Conservation (phyloP, 2,888 invertebrate genomes). For the Drosophila mayaguana region DNA sequence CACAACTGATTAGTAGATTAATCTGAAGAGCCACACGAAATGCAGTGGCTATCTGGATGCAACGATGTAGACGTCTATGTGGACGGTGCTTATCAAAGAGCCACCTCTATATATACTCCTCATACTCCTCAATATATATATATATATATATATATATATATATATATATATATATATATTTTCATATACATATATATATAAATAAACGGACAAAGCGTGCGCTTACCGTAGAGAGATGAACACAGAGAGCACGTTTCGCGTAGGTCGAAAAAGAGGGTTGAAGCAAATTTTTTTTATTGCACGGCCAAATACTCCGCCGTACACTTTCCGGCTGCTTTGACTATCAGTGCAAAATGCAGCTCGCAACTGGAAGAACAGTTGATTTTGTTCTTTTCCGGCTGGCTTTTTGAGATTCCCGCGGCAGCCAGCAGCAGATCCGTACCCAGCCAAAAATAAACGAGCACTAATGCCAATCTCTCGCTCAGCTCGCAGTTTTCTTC, state of each 20-base stretch:
- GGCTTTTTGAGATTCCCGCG: conserved; percentile 49
- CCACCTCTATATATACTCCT: conserved; percentile 29
- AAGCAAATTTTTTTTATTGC: conserved; percentile 3
- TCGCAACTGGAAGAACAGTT: conserved; percentile 27
- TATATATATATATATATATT: conserved; percentile 11
- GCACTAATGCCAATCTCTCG: conserved; percentile 60
- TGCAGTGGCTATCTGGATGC: conserved; percentile 54
- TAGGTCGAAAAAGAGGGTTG: conserved; percentile 29
- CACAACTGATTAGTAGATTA: conserved; percentile 49
- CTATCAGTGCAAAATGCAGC: conserved; percentile 38
- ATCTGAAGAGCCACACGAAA: conserved; percentile 36
- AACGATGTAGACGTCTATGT: conserved; percentile 44
- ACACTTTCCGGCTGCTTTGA: conserved; percentile 14
- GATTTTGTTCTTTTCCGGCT: conserved; percentile 31
- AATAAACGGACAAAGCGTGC: conserved; percentile 41
- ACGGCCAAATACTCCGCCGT: conserved; percentile 6
- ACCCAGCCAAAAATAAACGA: conserved; percentile 76
- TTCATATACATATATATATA: conserved; percentile 17
- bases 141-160: not conserved
- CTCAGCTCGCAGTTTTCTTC: conserved; percentile 68
- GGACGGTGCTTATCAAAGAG: conserved; percentile 54
- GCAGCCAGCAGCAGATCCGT: conserved; percentile 70
- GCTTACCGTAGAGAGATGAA: conserved; percentile 42
- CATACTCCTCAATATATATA: no score
- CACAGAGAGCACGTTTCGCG: conserved; percentile 10